Evolutionary conservation across 2,797 vertebrate genomes (phyloP).

Genomic region (Crypturellus tataupa): DNA sequence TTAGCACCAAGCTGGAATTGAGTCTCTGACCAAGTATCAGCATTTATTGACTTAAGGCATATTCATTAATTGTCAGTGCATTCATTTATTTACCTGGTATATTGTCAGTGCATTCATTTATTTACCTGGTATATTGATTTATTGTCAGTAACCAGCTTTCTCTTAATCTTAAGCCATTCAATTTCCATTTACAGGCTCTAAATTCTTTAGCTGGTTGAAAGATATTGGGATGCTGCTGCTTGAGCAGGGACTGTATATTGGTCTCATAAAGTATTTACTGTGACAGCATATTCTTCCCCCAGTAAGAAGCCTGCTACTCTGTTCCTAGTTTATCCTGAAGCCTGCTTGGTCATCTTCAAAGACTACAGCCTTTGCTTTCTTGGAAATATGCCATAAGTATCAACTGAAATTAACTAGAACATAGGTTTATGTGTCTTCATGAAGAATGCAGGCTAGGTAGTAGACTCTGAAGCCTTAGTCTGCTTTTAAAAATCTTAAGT

Average conservation of each 20-base stretch:
- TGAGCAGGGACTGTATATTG: fast-evolving
- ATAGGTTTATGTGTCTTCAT: neutral
- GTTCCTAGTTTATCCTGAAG: neutral
- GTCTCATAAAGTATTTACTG: neutral
- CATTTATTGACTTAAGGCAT: neutral
- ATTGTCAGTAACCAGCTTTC: fast-evolving
- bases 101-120: neutral
- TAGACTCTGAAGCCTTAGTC: neutral
- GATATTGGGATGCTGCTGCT: neutral
- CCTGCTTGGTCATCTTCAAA: neutral
- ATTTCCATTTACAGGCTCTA: neutral
- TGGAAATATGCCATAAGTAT: neutral
- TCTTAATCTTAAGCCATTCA: neutral
- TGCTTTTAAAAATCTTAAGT: neutral
- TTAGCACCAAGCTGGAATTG: neutral
- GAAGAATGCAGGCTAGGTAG: neutral
- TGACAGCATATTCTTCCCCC: neutral
- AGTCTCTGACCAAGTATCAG: neutral
- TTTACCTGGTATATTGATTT: neutral
- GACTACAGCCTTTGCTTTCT: neutral
- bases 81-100: neutral
- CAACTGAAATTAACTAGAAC: neutral
- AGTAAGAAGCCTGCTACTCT: neutral
- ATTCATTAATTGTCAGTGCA: neutral
- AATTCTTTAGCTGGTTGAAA: neutral